phyloP scores from a whole-genome alignment of 2,888 invertebrate genomes.

The Melanotus villosus region DNA sequence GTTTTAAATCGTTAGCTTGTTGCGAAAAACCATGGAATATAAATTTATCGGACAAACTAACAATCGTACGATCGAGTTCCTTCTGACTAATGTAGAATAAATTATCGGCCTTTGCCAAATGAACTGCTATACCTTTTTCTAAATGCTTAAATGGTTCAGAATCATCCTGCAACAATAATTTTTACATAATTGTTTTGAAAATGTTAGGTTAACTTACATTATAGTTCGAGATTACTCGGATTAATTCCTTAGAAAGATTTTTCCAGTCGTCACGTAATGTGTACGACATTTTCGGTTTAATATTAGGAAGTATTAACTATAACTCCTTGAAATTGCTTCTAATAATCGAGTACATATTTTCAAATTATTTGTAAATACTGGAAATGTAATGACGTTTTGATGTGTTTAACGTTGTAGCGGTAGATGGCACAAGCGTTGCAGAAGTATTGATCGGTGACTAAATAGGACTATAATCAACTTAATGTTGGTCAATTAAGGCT shows the following conservation, averaged over 20 bases:
- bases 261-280: constrained; percentile 54
- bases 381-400: no score
- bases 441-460: no score
- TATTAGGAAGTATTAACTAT: no score
- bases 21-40: constrained; percentile 62
- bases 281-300: constrained; percentile 53
- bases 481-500: no score
- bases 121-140: constrained; percentile 56
- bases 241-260: constrained; percentile 52
- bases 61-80: constrained; percentile 60
- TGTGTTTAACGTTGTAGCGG: no score
- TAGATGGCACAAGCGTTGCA: no score
- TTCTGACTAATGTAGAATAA: constrained; percentile 61
- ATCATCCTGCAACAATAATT: constrained; percentile 21
- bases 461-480: no score
- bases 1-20: constrained; percentile 59
- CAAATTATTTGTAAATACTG: no score
- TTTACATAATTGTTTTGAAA: background rate
- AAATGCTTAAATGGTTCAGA: constrained; percentile 49
- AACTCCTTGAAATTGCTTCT: no score
- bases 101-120: constrained; percentile 59
- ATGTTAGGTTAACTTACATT: constrained; percentile 55
- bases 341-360: no score
- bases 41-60: constrained; percentile 63
- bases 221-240: constrained; percentile 54